phyloP scores from a whole-genome alignment of 1,140 invertebrate genomes.

The Euborellia annulipes region DNA sequence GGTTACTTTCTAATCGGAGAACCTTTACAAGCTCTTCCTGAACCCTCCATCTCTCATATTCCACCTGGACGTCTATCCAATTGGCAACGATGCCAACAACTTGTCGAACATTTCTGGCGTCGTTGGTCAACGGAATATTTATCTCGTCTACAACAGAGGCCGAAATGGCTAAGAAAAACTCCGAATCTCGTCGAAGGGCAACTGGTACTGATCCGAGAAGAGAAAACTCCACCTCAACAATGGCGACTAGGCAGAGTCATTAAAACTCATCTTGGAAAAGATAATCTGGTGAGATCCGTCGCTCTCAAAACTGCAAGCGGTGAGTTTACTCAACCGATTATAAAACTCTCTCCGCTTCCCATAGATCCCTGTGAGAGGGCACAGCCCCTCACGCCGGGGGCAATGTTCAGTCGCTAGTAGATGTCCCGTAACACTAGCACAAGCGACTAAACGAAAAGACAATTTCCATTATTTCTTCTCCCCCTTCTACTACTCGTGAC shows the following conservation, averaged over 20 bases:
- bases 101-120: conserved; percentile 18
- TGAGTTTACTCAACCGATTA: conserved; percentile 15
- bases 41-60: conserved; percentile 12
- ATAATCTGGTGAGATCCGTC: conserved; percentile 19
- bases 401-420: no score
- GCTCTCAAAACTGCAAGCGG: conserved; percentile 19
- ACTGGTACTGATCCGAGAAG: conserved; percentile 11
- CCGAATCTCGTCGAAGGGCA: conserved; percentile 12
- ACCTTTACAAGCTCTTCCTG: conserved; percentile 16
- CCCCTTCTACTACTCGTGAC: no score
- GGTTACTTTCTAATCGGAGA: conserved; percentile 26
- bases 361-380: no score
- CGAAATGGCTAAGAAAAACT: conserved; percentile 13
- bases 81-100: conserved; percentile 15
- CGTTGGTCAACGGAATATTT: conserved; percentile 18
- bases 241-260: conserved; percentile 22
- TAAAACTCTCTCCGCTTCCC: no score
- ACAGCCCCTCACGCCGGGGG: no score
- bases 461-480: no score
- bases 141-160: conserved; percentile 13
- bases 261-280: conserved; percentile 19
- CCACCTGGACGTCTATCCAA: conserved; percentile 10
- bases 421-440: no score
- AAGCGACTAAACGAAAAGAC: no score
- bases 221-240: conserved; percentile 19